Evolutionary conservation across 2,888 invertebrate species (phyloP).

Genomic region (Timema cristinae): DNA sequence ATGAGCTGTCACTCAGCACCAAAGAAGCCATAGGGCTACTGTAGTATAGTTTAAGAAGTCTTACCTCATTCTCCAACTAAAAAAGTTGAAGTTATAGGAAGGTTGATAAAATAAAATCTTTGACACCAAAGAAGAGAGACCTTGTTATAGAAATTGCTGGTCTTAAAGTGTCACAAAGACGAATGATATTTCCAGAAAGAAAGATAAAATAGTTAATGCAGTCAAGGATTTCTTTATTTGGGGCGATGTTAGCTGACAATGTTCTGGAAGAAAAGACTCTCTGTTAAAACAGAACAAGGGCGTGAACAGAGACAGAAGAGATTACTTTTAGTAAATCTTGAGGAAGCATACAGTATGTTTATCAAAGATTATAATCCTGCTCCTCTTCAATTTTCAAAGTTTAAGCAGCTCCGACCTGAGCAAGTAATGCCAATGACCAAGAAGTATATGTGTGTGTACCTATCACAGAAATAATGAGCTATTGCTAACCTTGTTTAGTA

Average conservation of each 20-base stretch:
- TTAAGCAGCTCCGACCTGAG: background rate
- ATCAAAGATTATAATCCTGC: conserved; percentile 5
- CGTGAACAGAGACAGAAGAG: conserved; percentile 1
- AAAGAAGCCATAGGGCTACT: too few relatives aligned
- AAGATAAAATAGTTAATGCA: background rate
- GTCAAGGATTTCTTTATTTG: conserved; percentile 1
- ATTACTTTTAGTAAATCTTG: conserved; percentile 6
- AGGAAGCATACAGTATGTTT: conserved; percentile 6
- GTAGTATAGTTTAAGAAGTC: background rate
- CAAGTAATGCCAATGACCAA: background rate
- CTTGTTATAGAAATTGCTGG: background rate
- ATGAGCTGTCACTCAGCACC: too few relatives aligned
- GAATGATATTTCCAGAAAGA: background rate
- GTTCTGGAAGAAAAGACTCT: too few relatives aligned
- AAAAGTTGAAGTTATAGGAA: conserved; percentile 7
- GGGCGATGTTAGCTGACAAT: conserved; percentile 6
- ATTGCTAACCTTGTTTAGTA: background rate
- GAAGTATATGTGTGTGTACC: background rate
- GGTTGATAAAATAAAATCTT: background rate
- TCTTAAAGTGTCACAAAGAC: background rate
- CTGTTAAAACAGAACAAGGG: conserved; percentile 5
- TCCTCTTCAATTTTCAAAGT: background rate
- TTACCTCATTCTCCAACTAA: conserved; percentile 3
- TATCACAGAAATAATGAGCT: conserved; percentile 7
- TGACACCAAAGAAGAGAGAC: background rate